phyloP scores from a whole-genome alignment of 2,888 invertebrate genomes.

The Beris chalybata region DNA sequence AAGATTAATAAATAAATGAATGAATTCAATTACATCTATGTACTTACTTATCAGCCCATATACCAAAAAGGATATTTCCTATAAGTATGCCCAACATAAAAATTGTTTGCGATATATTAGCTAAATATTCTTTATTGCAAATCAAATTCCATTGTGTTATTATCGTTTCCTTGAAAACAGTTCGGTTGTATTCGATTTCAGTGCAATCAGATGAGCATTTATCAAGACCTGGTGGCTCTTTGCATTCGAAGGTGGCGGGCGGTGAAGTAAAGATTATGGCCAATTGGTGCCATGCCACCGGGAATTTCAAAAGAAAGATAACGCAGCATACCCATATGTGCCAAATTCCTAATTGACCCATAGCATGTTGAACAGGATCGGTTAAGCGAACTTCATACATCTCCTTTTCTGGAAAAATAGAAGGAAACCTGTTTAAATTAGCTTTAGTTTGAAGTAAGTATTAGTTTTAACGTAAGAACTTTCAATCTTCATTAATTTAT shows the following conservation, averaged over 20 bases:
- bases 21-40: conserved; percentile 19
- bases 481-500: background rate
- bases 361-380: conserved; percentile 71
- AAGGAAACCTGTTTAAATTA: background rate
- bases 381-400: conserved; percentile 49
- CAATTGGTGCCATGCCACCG: conserved; percentile 80
- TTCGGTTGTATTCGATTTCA: conserved; percentile 63
- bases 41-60: conserved; percentile 69
- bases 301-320: conserved; percentile 73
- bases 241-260: conserved; percentile 63
- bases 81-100: conserved; percentile 76
- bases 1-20: too few relatives aligned
- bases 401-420: conserved; percentile 37
- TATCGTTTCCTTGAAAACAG: conserved; percentile 68
- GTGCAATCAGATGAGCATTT: conserved; percentile 61
- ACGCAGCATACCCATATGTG: conserved; percentile 71
- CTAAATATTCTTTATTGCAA: conserved; percentile 66
- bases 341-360: conserved; percentile 75
- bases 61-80: conserved; percentile 73
- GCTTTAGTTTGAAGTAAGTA: background rate
- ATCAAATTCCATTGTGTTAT: conserved; percentile 74
- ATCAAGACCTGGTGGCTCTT: conserved; percentile 43
- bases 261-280: conserved; percentile 78
- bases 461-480: background rate
- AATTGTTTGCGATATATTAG: conserved; percentile 71